A percentile compares a stretch with the other conserved stretches of the same genome.
phyloP scores from a whole-genome alignment of 2,113 vertebrate species.

The Phaetusa simplex region DNA sequence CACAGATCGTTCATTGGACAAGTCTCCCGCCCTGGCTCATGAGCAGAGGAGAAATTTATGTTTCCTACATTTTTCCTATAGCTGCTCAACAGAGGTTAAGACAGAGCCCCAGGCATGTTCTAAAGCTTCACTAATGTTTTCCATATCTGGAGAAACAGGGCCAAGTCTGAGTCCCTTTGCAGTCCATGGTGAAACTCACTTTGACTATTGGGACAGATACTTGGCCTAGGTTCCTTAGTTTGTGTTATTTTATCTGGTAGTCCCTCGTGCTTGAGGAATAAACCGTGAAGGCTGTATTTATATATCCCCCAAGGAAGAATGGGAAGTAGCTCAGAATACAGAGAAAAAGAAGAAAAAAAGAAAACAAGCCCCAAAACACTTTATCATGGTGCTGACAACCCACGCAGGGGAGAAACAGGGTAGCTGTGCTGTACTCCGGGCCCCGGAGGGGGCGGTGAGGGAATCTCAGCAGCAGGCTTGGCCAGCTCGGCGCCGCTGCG shows the following conservation, averaged over 20 bases:
- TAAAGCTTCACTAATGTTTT: slow-evolving; percentile 43
- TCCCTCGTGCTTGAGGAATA: neutral
- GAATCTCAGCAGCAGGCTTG: neutral
- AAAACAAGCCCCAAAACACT: neutral
- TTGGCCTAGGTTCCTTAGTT: slow-evolving; percentile 10
- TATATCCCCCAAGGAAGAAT: neutral
- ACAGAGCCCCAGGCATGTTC: slow-evolving; percentile 42
- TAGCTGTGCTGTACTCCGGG: neutral
- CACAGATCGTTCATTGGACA: neutral
- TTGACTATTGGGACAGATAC: slow-evolving; percentile 17
- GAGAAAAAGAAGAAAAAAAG: neutral
- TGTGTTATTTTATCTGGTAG: slow-evolving; percentile 21
- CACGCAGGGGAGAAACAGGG: neutral
- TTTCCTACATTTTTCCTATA: slow-evolving; percentile 49
- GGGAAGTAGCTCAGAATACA: neutral
- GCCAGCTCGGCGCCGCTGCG: fast-evolving
- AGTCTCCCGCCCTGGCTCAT: neutral
- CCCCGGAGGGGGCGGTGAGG: neutral
- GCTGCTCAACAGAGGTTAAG: slow-evolving; percentile 15
- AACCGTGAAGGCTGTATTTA: neutral
- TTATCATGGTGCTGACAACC: neutral
- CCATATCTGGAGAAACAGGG: slow-evolving; percentile 14
- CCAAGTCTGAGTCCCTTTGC: slow-evolving; percentile 8
- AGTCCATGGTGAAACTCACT: slow-evolving; percentile 14
- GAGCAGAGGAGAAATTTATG: slow-evolving; percentile 14